Percentiles rank a stretch among this genome's conserved stretches.
phyloP scores from a whole-genome alignment of 2,888 invertebrate species.

The Pelosia muscerda region DNA sequence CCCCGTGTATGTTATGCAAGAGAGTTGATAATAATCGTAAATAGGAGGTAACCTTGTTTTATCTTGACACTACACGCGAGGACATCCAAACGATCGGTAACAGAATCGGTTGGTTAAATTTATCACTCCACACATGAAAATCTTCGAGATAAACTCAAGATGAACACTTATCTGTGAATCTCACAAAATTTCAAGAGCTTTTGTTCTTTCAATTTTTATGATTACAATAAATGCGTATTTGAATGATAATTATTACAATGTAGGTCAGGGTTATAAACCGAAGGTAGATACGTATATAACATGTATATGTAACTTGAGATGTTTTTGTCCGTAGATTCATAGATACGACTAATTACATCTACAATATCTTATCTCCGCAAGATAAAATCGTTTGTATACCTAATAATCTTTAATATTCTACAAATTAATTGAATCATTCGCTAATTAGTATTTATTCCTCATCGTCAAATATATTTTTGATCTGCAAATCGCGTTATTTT shows the following conservation, averaged over 20 bases:
- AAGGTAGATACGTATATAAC: constrained; percentile 33
- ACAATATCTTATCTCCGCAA: constrained; percentile 44
- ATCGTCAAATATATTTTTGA: not conserved
- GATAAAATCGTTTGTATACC: constrained; percentile 14
- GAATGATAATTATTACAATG: constrained; percentile 46
- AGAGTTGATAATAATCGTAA: not conserved
- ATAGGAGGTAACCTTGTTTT: constrained; percentile 11
- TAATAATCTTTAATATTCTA: constrained; percentile 28
- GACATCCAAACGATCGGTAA: constrained; percentile 7
- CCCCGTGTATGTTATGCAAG: no score
- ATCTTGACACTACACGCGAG: constrained; percentile 22
- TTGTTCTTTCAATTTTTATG: no score
- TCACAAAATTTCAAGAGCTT: constrained; percentile 22
- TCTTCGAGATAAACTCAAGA: constrained; percentile 25
- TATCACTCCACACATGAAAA: constrained; percentile 15
- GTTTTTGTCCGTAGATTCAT: constrained; percentile 35
- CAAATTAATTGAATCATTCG: constrained; percentile 21
- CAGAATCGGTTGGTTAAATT: not conserved
- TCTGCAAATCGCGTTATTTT: not conserved
- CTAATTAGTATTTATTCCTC: not conserved
- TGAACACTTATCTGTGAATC: constrained; percentile 18
- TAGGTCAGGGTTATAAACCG: constrained; percentile 55
- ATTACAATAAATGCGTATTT: constrained; percentile 32
- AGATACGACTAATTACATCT: constrained; percentile 18
- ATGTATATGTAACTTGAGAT: constrained; percentile 43